These are phyloP conservation scores for Erynnis tages DNA, from an alignment of 2,888 invertebrate genomes.

Conservation along the genomic window DNA sequence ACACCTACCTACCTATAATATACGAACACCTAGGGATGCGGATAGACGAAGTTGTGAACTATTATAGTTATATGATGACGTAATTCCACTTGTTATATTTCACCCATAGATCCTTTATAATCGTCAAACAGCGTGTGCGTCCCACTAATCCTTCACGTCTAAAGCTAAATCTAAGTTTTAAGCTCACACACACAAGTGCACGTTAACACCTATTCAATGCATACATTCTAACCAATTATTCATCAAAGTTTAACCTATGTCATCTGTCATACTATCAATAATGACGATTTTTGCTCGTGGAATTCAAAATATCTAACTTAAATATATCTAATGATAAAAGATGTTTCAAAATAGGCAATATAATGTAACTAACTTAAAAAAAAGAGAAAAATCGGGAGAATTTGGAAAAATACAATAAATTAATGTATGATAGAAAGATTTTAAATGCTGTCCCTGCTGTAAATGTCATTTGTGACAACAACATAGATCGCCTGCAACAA, in stretches of 20 bases:
- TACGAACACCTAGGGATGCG: neutral
- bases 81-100: conserved; percentile 2
- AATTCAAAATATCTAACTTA: too few relatives aligned
- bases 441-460: too few relatives aligned
- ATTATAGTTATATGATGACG: conserved; percentile 1
- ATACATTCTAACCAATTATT: conserved; percentile 14
- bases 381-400: too few relatives aligned
- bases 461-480: too few relatives aligned
- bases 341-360: too few relatives aligned
- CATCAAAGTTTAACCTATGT: conserved; percentile 16
- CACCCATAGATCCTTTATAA: conserved; percentile 17
- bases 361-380: too few relatives aligned
- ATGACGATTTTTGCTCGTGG: too few relatives aligned
- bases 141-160: conserved; percentile 20
- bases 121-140: conserved; percentile 10
- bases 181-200: conserved; percentile 6
- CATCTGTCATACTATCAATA: too few relatives aligned
- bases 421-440: too few relatives aligned
- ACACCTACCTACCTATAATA: neutral
- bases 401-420: too few relatives aligned
- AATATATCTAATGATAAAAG: too few relatives aligned
- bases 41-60: neutral
- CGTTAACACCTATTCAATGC: conserved; percentile 9
- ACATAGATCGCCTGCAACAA: too few relatives aligned
- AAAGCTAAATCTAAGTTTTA: conserved; percentile 24